A percentile compares a stretch with the other conserved stretches of the same genome.
phyloP scores from a whole-genome alignment of 2,113 vertebrate genomes.

The Haemorhous mexicanus region DNA sequence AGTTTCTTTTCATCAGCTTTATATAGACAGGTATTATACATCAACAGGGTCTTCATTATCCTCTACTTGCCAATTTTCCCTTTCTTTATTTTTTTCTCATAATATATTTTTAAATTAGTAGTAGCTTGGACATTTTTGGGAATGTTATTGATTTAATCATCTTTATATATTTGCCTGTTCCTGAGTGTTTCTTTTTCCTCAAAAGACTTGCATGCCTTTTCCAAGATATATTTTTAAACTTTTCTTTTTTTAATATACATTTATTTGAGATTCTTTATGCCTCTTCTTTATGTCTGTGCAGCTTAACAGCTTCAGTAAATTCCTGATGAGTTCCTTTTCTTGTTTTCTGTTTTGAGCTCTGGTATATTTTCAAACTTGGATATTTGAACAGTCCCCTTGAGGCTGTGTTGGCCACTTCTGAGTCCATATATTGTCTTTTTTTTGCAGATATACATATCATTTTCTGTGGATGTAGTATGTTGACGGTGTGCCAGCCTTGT shows the following conservation, averaged over 20 bases:
- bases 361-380: conserved; percentile 11
- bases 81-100: background rate
- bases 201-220: background rate
- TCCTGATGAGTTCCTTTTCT: background rate
- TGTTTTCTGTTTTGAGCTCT: conserved; percentile 12
- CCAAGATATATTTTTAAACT: background rate
- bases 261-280: background rate
- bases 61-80: background rate
- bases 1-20: conserved; percentile 38
- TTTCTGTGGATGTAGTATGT: background rate
- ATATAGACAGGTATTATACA: background rate
- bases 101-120: conserved; percentile 4
- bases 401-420: background rate
- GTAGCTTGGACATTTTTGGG: background rate
- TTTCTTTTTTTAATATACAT: background rate
- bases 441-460: background rate
- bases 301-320: background rate
- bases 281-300: background rate
- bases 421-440: conserved; percentile 22
- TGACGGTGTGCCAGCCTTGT: background rate
- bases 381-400: conserved; percentile 13
- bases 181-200: background rate
- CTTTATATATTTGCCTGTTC: background rate
- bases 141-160: conserved; percentile 5
- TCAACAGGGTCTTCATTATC: conserved; percentile 18